Evolutionary conservation across 2,797 vertebrate species (phyloP), one percentile per base, ranked within the genome.

Genomic region (Glossophaga mutica): DNA sequence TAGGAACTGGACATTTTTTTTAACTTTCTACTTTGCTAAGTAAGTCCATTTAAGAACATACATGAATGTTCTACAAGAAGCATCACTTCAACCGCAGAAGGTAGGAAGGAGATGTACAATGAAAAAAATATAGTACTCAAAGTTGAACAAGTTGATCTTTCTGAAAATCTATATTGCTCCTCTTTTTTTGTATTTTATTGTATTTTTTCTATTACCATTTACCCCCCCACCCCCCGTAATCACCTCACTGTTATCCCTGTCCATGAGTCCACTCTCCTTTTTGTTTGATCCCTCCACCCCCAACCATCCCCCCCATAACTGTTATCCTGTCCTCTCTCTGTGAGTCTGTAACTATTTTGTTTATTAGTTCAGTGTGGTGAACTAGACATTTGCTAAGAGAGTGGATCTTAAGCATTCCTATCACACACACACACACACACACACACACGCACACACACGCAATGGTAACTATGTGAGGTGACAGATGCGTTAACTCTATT

Each of bases 11-110:
- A 65, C 29, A 14, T 22, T 65, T 65, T 62, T 65, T 29, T 65
- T 71, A 88, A 71, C 52, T 73, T 81, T 76, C 65, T 88, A 19
- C 50, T 87, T 96, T 90, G 46, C 42, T 39, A 92, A 87, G 14
- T 70, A 52, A 79, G 18, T 87, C 48, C 7, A 57, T 57, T 81
- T 22, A 57, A 48, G 94, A 86, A 76, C 26, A 59, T 22, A 34
- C 6, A 9, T 74, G 46, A 19, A 42, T 44, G 29, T 81, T 42
- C 48, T 59, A 32, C 50, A 77, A 59, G 15, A 94, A 90, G 48
- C 9, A 94, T 67, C 34, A 14, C 18, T 93, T 84, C 71, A 84
- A 62, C n/a, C 5, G 9, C 37, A 48, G 62, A 55, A 88, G 44
- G n/a, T 52, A 79, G 19, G 57, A 94, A 74, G 15, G 18, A 91